A percentile compares a stretch with the other conserved stretches of the same genome.
Evolutionary conservation across 2,888 invertebrate species (phyloP).

Genomic region (Conus canariensis): DNA sequence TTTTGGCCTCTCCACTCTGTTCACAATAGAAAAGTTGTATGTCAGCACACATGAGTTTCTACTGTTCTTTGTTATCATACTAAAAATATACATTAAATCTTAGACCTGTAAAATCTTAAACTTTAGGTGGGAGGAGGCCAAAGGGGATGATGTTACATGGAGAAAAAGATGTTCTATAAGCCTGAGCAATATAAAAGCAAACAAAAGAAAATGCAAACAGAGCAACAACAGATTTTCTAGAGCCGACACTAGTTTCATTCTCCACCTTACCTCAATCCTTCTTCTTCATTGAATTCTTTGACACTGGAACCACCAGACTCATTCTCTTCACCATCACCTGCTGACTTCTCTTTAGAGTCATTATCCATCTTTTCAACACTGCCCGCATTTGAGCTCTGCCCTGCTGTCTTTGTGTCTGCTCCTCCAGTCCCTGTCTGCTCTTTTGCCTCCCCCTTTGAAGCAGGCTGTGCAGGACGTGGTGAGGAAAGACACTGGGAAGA

Average conservation of each 20-base stretch:
- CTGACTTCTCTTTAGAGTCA: neutral
- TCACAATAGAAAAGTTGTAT: no score
- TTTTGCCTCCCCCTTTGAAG: neutral
- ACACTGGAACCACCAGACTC: constrained; percentile 37
- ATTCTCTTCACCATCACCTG: neutral
- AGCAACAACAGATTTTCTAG: neutral
- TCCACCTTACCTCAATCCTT: constrained; percentile 55
- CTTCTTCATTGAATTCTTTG: constrained; percentile 57
- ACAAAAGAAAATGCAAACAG: no score
- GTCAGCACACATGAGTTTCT: no score
- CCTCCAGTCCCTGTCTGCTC: neutral
- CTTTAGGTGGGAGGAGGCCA: no score
- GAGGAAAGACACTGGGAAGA: constrained; percentile 29
- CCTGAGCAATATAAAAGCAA: no score
- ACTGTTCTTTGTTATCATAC: no score
- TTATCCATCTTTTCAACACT: neutral
- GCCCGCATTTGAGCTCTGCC: neutral
- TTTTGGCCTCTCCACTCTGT: no score
- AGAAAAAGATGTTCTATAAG: no score
- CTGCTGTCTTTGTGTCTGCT: constrained; percentile 2
- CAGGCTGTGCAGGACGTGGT: neutral
- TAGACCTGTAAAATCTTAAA: no score
- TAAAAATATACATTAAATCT: no score
- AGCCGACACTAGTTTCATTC: neutral
- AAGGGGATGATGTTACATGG: no score